phyloP scores from a whole-genome alignment of 2,113 vertebrate genomes.

The Speoplatyrhinus poulsoni region DNA sequence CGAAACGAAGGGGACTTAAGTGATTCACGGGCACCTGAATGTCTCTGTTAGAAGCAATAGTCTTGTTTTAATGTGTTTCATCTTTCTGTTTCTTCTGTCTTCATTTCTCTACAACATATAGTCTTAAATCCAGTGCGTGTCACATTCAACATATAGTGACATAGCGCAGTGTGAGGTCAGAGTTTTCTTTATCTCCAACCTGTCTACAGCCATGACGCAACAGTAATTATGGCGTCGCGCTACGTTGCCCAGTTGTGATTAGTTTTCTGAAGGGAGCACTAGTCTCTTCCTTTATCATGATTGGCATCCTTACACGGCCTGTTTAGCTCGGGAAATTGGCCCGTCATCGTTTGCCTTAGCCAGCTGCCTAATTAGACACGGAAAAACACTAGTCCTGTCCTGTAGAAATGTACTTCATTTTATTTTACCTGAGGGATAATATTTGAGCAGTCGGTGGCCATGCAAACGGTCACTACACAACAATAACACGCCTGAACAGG shows the following conservation, averaged over 20 bases:
- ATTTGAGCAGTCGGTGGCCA: constrained; percentile 30
- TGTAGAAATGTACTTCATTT: constrained; percentile 28
- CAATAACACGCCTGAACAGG: constrained; percentile 41
- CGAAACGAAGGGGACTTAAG: neutral
- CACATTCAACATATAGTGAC: no score
- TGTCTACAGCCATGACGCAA: constrained; percentile 37
- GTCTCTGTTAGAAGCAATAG: neutral
- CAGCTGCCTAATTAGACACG: constrained; percentile 49
- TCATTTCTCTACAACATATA: no score
- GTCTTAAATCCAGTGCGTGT: no score
- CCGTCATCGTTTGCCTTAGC: constrained; percentile 44
- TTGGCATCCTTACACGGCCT: constrained; percentile 58
- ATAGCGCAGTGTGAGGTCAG: constrained; percentile 4
- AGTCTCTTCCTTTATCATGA: constrained; percentile 50
- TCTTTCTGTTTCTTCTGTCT: no score
- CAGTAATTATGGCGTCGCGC: constrained; percentile 56
- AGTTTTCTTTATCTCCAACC: constrained; percentile 24
- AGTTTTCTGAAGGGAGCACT: constrained; percentile 46
- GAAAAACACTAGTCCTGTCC: constrained; percentile 37
- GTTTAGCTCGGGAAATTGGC: constrained; percentile 60
- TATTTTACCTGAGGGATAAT: constrained; percentile 13
- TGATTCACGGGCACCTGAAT: neutral
- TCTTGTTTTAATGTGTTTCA: constrained; percentile 16
- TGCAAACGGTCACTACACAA: constrained; percentile 22
- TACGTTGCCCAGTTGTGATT: constrained; percentile 46